A percentile compares a stretch with the other conserved stretches of the same genome.
phyloP scores from a whole-genome alignment of 2,888 invertebrate species.

The Drymonia ruficornis region DNA sequence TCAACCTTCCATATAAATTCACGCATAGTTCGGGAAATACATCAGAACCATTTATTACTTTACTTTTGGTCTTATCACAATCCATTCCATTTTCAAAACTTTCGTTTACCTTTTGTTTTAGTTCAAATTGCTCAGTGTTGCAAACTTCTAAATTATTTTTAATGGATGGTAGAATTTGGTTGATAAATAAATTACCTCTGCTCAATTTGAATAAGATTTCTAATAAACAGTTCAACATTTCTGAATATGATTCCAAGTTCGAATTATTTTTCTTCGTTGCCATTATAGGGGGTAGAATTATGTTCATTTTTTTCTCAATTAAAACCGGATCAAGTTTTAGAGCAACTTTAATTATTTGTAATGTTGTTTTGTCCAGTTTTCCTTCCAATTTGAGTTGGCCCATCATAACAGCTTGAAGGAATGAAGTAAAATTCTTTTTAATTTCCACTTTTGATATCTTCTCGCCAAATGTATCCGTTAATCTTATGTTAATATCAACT shows the following conservation, averaged over 20 bases:
- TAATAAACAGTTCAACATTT: conserved; percentile 69
- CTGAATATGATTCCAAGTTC: conserved; percentile 55
- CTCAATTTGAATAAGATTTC: conserved; percentile 76
- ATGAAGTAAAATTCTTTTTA: conserved; percentile 68
- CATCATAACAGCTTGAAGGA: conserved; percentile 69
- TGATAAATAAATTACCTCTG: conserved; percentile 66
- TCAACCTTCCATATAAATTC: conserved; percentile 67
- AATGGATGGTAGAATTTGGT: conserved; percentile 66
- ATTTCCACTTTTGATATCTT: conserved; percentile 68
- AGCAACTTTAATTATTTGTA: conserved; percentile 67
- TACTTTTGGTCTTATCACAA: conserved; percentile 55
- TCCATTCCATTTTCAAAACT: conserved; percentile 38
- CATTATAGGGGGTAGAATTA: conserved; percentile 71
- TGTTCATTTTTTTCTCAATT: conserved; percentile 67
- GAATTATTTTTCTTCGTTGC: conserved; percentile 58
- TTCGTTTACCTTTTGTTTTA: conserved; percentile 54
- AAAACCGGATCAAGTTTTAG: conserved; percentile 72
- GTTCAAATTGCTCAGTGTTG: conserved; percentile 67
- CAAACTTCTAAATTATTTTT: conserved; percentile 61
- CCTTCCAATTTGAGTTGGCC: conserved; percentile 68
- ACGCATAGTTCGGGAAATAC: conserved; percentile 68
- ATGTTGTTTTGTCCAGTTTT: conserved; percentile 63
- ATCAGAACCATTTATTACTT: conserved; percentile 65
- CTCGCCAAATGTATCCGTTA: conserved; percentile 70
- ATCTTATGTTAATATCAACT: conserved; percentile 66